Evolutionary conservation across 2,888 invertebrate species (phyloP).

Genomic region (Drosophila leonis): DNA sequence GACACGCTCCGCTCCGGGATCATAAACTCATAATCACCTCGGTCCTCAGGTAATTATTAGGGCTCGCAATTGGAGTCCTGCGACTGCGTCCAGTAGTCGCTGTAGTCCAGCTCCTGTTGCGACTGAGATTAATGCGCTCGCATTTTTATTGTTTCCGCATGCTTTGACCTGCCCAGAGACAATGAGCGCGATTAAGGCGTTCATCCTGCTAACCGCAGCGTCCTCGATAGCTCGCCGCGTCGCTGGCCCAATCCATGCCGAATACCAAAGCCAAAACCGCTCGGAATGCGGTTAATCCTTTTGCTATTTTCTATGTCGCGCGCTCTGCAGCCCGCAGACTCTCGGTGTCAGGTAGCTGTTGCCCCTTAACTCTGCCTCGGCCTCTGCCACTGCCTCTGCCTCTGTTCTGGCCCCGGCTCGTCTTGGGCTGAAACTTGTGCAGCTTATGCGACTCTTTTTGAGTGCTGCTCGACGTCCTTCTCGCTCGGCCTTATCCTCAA

Average conservation of each 20-base stretch:
- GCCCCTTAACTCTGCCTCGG: neutral
- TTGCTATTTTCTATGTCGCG: conserved; percentile 74
- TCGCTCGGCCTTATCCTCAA: conserved; percentile 11
- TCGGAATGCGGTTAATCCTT: conserved; percentile 78
- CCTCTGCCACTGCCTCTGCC: neutral
- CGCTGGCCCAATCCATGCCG: conserved; percentile 14
- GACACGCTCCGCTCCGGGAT: conserved; percentile 29
- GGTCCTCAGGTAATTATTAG: conserved; percentile 61
- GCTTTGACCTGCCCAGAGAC: conserved; percentile 57
- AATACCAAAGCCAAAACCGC: conserved; percentile 37
- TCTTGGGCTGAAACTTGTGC: conserved; percentile 66
- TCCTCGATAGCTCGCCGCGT: conserved; percentile 27
- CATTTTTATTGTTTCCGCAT: conserved; percentile 77
- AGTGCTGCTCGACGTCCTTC: conserved; percentile 20
- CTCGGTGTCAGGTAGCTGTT: conserved; percentile 52
- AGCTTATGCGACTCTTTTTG: conserved; percentile 67
- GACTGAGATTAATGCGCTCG: conserved; percentile 57
- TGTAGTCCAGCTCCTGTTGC: conserved; percentile 17
- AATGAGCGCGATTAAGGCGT: conserved; percentile 81
- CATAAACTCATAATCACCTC: conserved; percentile 82
- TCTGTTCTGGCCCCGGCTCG: conserved; percentile 6
- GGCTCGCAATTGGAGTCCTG: conserved; percentile 54
- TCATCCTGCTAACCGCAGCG: conserved; percentile 79
- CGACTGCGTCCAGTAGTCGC: neutral
- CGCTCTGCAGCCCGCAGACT: conserved; percentile 21